phyloP scores from a whole-genome alignment of 2,888 invertebrate species.

The Tetragonisca angustula region DNA sequence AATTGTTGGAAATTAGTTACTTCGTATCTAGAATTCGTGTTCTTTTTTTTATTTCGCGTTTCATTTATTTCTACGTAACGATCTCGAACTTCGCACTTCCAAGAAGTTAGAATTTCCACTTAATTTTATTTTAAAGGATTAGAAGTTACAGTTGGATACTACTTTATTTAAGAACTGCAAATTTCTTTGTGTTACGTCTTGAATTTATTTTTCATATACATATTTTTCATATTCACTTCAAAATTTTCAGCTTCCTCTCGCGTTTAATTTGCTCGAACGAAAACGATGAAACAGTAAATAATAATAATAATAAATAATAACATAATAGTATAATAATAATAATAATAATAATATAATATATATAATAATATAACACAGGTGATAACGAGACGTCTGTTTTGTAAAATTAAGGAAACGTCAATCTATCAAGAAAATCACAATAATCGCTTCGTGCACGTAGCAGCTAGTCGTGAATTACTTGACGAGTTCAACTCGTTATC shows the following conservation, averaged over 20 bases:
- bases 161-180: background rate
- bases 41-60: no score
- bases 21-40: no score
- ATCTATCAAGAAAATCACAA: background rate
- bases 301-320: no score
- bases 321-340: no score
- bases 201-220: background rate
- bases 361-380: background rate
- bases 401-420: background rate
- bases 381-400: background rate
- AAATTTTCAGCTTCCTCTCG: background rate
- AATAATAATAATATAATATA: no score
- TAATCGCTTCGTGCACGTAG: background rate
- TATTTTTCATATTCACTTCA: background rate
- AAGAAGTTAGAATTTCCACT: no score
- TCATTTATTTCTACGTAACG: no score
- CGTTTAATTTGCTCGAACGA: background rate
- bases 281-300: background rate
- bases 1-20: constrained; percentile 34
- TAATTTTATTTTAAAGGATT: no score
- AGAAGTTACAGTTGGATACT: no score
- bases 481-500: background rate
- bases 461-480: background rate
- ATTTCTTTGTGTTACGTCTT: background rate
- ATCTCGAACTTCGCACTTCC: no score